Percentiles rank a stretch among this genome's conserved stretches.
Evolutionary conservation across 2,113 vertebrate species (phyloP).

Genomic region (Rhineura floridana): DNA sequence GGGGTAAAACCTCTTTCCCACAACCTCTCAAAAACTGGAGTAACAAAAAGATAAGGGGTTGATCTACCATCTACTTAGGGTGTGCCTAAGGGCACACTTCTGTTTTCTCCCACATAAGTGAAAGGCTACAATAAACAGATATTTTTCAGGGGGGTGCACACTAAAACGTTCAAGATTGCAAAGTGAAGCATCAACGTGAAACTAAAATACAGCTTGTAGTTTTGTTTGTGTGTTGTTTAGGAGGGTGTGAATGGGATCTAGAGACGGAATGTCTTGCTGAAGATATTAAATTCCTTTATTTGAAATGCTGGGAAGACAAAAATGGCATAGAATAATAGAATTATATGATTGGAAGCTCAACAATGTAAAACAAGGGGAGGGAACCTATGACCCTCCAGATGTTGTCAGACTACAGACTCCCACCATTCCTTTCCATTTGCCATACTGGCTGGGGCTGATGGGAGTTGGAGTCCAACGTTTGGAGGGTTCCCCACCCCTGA

Average conservation of each 20-base stretch:
- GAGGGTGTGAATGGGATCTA: not conserved
- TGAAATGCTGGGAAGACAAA: accelerated
- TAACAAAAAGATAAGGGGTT: not conserved
- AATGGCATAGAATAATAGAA: not conserved
- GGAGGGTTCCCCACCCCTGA: not conserved
- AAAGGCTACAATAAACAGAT: not conserved
- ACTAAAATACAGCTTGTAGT: not conserved
- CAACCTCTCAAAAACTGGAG: not conserved
- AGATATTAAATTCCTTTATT: not conserved
- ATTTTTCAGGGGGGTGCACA: not conserved
- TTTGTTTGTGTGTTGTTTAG: not conserved
- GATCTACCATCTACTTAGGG: not conserved
- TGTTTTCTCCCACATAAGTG: not conserved
- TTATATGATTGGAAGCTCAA: no score
- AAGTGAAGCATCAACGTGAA: not conserved
- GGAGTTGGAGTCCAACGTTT: no score
- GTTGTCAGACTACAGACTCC: no score
- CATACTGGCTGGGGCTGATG: no score
- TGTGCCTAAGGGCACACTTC: not conserved
- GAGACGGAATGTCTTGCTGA: not conserved
- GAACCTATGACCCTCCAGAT: no score
- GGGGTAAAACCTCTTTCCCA: not conserved
- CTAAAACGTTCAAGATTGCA: not conserved
- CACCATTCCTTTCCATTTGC: no score
- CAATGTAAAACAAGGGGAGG: not conserved